phyloP scores from a whole-genome alignment of 2,888 invertebrate species.

The Drosophila helvetica region DNA sequence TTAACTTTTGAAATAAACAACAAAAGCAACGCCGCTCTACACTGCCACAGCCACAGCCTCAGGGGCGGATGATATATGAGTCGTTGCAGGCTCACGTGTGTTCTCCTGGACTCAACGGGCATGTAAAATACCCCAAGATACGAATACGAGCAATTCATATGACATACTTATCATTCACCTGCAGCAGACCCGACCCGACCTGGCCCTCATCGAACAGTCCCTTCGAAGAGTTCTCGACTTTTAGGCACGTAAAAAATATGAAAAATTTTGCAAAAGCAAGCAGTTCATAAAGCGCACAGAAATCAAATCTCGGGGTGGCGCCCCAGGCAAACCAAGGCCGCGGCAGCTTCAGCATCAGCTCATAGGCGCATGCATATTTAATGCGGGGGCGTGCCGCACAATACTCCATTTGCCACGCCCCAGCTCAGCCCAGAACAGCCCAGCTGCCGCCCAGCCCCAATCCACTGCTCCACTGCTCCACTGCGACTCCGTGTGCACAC shows the following conservation, averaged over 20 bases:
- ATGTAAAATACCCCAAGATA: constrained; percentile 57
- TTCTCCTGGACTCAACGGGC: constrained; percentile 7
- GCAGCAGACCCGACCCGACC: neutral
- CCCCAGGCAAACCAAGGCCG: neutral
- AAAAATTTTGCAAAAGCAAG: constrained; percentile 64
- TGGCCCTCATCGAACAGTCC: constrained; percentile 6
- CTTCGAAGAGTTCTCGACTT: constrained; percentile 25
- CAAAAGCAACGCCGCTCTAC: constrained; percentile 47
- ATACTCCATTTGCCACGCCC: constrained; percentile 19
- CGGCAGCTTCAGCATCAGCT: constrained; percentile 12
- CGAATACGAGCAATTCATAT: constrained; percentile 23
- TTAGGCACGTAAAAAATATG: constrained; percentile 75
- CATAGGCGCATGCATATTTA: constrained; percentile 73
- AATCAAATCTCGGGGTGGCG: constrained; percentile 31
- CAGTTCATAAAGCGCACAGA: constrained; percentile 64
- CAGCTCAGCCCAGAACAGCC: too few species aligned
- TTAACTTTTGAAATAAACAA: constrained; percentile 77
- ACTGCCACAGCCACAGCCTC: constrained; percentile 25
- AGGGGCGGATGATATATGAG: constrained; percentile 54
- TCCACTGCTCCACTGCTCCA: too few species aligned
- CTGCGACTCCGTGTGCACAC: constrained; percentile 28
- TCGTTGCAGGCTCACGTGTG: constrained; percentile 18
- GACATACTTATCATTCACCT: constrained; percentile 37
- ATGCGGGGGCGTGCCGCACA: constrained; percentile 47
- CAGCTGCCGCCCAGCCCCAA: neutral